Base-by-base conservation (phyloP, 2,888 invertebrate species). In the Cremastinae sp. region DNA sequence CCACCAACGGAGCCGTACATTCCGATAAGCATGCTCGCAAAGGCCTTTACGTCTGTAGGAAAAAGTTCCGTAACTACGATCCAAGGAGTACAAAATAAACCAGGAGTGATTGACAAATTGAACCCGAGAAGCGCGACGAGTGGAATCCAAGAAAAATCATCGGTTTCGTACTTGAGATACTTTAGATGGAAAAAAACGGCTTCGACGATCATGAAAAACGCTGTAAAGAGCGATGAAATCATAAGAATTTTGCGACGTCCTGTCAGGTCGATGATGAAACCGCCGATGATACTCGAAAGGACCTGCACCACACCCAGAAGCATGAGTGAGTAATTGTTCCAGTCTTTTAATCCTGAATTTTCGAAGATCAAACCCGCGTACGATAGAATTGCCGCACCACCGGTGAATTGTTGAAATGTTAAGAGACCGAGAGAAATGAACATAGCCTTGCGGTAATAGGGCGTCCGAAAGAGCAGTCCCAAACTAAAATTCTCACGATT, bases 101-200 rank as follows among this genome's bases (percentile, higher is more conserved):
- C 4, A 18, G 12, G 28, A 5, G 28, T 3, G 2, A 28, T 28
- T 5, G 28, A 28, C 3, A 51, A 8, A 9, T 18, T 37, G 22
- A 14, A 73, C 12, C 51, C 45, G 5, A 59, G 14, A n/a, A 59
- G 14, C 12, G 35, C 53, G 14, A 75, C 1, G 0, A 70, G 28
- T 1, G 64, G 74, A 1, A 37, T 14, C 70, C 74, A 75, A n/a
- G 22, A 16, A 20, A 64, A 28, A 14, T 45, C 18, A 7, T 20
- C 18, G 1, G 45, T 35, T 12, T 70, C 53, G 22, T 20, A 18
- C n/a, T 47, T 55, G n/a, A 37, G 4, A 37, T 35, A 4, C 35
- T 64, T 70, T 7, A 70, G 58, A 43, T 70, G 56, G 18, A 59
- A 70, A 51, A 59, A 75, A 10, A 56, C 43, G 8, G 41, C 64